Evolutionary conservation across 2,888 invertebrate genomes (phyloP).

Genomic region (Serrognathus titanus): DNA sequence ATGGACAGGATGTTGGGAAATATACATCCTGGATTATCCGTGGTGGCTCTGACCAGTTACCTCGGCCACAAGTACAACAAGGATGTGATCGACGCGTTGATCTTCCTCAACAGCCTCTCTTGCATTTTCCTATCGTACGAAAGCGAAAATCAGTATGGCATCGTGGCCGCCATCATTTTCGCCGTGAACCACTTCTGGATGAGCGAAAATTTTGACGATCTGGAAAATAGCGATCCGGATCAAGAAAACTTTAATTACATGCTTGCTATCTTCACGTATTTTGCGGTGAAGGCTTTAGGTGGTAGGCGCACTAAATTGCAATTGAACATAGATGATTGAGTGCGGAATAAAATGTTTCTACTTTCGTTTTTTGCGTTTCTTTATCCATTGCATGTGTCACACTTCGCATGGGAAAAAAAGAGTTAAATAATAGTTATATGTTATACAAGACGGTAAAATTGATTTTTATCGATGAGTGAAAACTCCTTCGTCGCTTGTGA

Average conservation of each 20-base stretch:
- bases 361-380: too few species aligned
- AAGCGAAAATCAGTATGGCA: conserved; percentile 38
- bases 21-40: conserved; percentile 24
- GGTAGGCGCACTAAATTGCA: too few species aligned
- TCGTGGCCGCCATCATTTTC: conserved; percentile 33
- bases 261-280: conserved; percentile 44
- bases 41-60: conserved; percentile 33
- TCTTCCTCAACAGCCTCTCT: conserved; percentile 33
- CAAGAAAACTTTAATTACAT: conserved; percentile 45
- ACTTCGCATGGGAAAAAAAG: too few species aligned
- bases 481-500: too few species aligned
- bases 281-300: conserved; percentile 35
- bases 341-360: too few species aligned
- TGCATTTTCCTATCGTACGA: conserved; percentile 33
- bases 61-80: conserved; percentile 22
- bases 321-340: too few species aligned
- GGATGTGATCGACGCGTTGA: conserved; percentile 31
- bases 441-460: too few species aligned
- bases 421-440: too few species aligned
- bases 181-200: conserved; percentile 39
- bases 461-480: too few species aligned
- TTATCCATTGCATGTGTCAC: too few species aligned
- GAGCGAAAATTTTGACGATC: conserved; percentile 31
- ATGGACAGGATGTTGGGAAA: conserved; percentile 12
- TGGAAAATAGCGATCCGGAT: conserved; percentile 35